Percentiles rank a stretch among this genome's conserved stretches.
phyloP scores from a whole-genome alignment of 2,797 vertebrate genomes.

The Schizothorax lantsangensis region DNA sequence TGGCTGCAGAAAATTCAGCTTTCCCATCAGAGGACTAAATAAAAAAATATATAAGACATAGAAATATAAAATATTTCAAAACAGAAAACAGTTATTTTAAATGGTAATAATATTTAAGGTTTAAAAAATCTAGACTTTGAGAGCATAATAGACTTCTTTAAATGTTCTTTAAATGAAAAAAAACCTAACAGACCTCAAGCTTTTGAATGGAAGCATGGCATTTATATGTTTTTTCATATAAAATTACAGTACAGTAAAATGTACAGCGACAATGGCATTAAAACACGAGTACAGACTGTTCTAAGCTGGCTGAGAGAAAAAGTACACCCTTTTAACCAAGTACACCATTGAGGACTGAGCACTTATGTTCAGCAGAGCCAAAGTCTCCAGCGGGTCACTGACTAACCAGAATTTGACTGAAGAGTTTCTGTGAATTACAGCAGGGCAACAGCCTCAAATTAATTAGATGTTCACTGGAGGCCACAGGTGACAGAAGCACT shows the following conservation, averaged over 20 bases:
- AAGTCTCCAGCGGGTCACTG: neutral
- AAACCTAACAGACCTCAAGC: neutral
- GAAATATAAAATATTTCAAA: neutral
- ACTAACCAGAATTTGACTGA: constrained; percentile 14
- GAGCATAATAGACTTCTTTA: neutral
- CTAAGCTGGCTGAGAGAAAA: neutral
- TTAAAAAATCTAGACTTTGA: neutral
- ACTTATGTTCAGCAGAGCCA: neutral
- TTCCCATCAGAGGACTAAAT: too few species aligned
- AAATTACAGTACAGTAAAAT: neutral
- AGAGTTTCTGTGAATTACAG: neutral
- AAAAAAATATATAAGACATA: too few species aligned
- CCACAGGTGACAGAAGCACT: constrained; percentile 34
- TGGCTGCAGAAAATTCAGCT: too few species aligned
- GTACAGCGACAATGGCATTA: neutral
- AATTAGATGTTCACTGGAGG: neutral
- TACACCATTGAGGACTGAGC: neutral
- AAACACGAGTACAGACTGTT: neutral
- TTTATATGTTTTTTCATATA: neutral
- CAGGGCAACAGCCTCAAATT: constrained; percentile 29
- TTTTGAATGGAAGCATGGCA: neutral
- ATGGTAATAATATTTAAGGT: neutral
- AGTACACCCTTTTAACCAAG: neutral
- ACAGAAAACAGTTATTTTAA: neutral
- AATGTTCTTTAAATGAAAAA: neutral